phyloP scores from a whole-genome alignment of 2,113 vertebrate species.

The Prionailurus bengalensis region DNA sequence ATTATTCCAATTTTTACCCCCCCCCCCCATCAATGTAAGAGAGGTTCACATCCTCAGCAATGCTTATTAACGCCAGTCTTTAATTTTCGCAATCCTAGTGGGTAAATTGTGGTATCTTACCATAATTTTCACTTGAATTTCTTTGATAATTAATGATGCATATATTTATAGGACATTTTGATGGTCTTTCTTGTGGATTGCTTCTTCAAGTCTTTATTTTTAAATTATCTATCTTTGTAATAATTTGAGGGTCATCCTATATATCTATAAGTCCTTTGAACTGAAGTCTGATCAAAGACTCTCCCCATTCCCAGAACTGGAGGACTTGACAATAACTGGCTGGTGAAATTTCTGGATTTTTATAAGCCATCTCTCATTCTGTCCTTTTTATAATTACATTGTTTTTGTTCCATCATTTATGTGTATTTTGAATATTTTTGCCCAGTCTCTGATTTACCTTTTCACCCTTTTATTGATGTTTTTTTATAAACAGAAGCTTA shows the following conservation, averaged over 20 bases:
- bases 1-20: neutral
- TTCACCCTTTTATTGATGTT: neutral
- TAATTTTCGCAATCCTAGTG: neutral
- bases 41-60: neutral
- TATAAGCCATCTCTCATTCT: neutral
- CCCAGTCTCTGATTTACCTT: neutral
- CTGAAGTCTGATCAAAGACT: neutral
- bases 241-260: neutral
- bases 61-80: neutral
- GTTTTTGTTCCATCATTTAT: neutral
- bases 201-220: constrained; percentile 29
- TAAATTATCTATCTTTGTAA: neutral
- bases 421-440: neutral
- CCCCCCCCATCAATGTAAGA: neutral
- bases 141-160: neutral
- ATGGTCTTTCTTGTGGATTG: neutral
- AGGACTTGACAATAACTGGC: neutral
- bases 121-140: neutral
- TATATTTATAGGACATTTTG: neutral
- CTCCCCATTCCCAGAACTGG: neutral
- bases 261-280: neutral
- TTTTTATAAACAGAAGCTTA: neutral
- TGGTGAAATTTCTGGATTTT: neutral
- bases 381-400: neutral
- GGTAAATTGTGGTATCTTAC: neutral